A percentile compares a stretch with the other conserved stretches of the same genome.
These are phyloP conservation scores for Phthorimaea operculella DNA, from an alignment of 1,140 invertebrate genomes.

Conservation along the genomic window DNA sequence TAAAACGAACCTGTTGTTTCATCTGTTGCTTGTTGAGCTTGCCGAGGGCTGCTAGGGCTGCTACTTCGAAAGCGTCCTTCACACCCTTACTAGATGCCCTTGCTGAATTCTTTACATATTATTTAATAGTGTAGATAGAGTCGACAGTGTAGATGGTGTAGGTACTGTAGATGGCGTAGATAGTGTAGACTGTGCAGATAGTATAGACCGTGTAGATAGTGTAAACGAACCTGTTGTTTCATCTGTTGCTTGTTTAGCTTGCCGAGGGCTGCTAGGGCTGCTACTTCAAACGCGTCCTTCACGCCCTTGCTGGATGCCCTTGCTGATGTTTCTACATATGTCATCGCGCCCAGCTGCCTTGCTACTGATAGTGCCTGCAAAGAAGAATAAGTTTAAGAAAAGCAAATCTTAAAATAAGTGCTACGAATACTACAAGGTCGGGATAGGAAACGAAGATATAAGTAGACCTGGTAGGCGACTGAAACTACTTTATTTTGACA, in stretches of 20 bases:
- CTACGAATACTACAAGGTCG: too few species aligned
- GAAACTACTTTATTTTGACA: too few species aligned
- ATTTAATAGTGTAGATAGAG: too few species aligned
- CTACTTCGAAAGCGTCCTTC: slow-evolving; percentile 74
- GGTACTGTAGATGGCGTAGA: too few species aligned
- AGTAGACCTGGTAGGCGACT: too few species aligned
- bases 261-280: slow-evolving; percentile 73
- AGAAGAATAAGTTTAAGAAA: not conserved
- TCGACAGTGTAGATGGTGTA: too few species aligned
- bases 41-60: slow-evolving; percentile 73
- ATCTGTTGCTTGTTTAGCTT: slow-evolving; percentile 70
- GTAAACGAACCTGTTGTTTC: slow-evolving; percentile 63
- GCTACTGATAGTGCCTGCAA: slow-evolving; percentile 67
- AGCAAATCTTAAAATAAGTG: too few species aligned
- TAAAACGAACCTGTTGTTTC: slow-evolving; percentile 63
- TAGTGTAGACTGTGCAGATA: too few species aligned
- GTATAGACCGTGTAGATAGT: too few species aligned
- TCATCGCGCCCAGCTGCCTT: slow-evolving; percentile 73
- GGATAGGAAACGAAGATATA: too few species aligned
- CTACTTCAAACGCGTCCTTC: slow-evolving; percentile 74
- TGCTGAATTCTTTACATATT: slow-evolving; percentile 74
- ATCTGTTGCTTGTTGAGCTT: slow-evolving; percentile 70
- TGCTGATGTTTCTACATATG: slow-evolving; percentile 75
- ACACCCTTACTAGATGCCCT: slow-evolving; percentile 71
- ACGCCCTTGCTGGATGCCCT: slow-evolving; percentile 71